These are phyloP conservation scores for Dreissena polymorpha DNA, from an alignment of 1,140 invertebrate genomes.

Conservation along the genomic window DNA sequence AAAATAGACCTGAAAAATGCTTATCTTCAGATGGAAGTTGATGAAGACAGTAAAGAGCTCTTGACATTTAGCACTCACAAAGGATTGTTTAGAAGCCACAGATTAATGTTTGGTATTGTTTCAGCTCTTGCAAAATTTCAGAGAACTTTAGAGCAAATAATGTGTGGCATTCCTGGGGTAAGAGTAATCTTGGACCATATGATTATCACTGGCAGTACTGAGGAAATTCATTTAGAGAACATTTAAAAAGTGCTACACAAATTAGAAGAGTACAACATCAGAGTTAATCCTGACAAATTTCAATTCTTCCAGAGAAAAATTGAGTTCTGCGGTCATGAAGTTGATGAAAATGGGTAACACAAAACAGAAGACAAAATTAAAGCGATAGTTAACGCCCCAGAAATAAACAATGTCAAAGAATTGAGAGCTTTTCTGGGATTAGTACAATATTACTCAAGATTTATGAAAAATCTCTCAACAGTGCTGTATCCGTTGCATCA, in stretches of 20 bases:
- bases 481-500: neutral
- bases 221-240: neutral
- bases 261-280: neutral
- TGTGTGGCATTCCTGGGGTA: conserved; percentile 7
- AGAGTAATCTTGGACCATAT: neutral
- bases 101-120: too few relatives aligned
- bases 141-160: too few relatives aligned
- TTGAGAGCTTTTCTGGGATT: neutral
- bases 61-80: too few relatives aligned
- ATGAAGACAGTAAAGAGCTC: too few relatives aligned
- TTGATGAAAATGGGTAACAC: conserved; percentile 35
- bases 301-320: neutral
- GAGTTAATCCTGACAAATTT: neutral
- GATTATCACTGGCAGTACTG: neutral
- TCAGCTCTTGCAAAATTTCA: too few relatives aligned
- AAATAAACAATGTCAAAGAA: neutral
- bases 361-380: conserved; percentile 55
- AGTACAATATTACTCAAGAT: neutral
- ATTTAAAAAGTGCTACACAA: neutral
- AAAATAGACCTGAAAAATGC: too few relatives aligned
- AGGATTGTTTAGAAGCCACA: too few relatives aligned
- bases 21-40: too few relatives aligned
- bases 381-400: conserved; percentile 47
- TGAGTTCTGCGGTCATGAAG: conserved; percentile 11
- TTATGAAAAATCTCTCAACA: neutral